phyloP scores from a whole-genome alignment of 2,113 vertebrate genomes.

The Chelonoidis abingdonii region DNA sequence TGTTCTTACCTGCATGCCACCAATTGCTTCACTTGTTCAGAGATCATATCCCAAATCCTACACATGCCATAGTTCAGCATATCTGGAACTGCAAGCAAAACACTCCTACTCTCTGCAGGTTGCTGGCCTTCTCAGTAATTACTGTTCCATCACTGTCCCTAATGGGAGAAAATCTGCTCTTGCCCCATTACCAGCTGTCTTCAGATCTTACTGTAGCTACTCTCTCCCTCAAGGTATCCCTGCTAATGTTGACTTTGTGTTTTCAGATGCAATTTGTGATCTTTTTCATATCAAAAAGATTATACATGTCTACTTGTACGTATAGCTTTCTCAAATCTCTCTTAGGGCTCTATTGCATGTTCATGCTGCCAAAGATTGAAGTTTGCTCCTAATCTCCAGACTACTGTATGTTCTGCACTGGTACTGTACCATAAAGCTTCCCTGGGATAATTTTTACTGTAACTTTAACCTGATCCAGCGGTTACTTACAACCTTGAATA shows the following conservation, averaged over 20 bases:
- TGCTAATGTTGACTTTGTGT: slow-evolving; percentile 34
- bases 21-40: not conserved
- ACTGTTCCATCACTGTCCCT: slow-evolving; percentile 17
- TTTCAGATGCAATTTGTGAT: slow-evolving; percentile 56
- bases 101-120: slow-evolving; percentile 25
- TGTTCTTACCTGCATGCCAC: slow-evolving; percentile 2
- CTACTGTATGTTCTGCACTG: not conserved
- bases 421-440: slow-evolving; percentile 18
- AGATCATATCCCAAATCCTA: slow-evolving; percentile 8
- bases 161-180: not conserved
- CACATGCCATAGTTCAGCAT: slow-evolving; percentile 20
- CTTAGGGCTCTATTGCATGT: not conserved
- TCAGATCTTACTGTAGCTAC: slow-evolving; percentile 34
- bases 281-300: slow-evolving; percentile 40
- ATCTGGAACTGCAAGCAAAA: slow-evolving; percentile 15
- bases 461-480: not conserved
- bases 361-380: not conserved
- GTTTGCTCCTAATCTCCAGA: not conserved
- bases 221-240: not conserved
- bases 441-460: not conserved
- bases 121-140: slow-evolving; percentile 25
- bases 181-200: slow-evolving; percentile 54
- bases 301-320: slow-evolving; percentile 25
- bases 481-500: not conserved
- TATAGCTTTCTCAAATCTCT: not conserved